Evolutionary conservation across 1,140 invertebrate genomes (phyloP), one percentile per base, ranked within the genome.

Genomic region (Scaptomyza pallida): DNA sequence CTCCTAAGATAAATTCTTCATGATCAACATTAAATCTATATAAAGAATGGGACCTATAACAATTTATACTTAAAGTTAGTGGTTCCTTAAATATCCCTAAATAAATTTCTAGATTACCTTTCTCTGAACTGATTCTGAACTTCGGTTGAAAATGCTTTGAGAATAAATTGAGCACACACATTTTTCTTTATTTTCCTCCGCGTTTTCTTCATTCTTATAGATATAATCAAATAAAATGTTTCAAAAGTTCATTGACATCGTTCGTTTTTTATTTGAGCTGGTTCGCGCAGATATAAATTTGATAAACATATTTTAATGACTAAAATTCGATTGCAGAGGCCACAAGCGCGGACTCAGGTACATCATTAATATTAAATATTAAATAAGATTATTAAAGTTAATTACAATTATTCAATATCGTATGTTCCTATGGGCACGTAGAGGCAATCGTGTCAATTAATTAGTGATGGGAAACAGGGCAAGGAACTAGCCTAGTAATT

Each of bases 231-330:
- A 9, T 8, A 9, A 30, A 30, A 30, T 30, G 3, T 17, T 10
- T n/a, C n/a, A 43, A 10, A 17, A 9, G 21, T 44, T 44, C 50
- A 74, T 80, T 86, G 62, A 75, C 51, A 65, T 81, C 61, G 57
- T 82, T 76, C 70, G 63, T 57, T 82, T 30, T n/a, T 86, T 88
- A 86, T 60, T 86, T 88, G 70, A 70, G 65, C 82, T 75, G 73
- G 43, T 56, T 72, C 19, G 68, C 78, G 43, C 68, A 68, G 68
- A 74, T 75, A 68, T 68, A 83, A 72, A 85, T 79, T 74, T 77
- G 71, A 88, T 73, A 86, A 88, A 88, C 78, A 88, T 86, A 86
- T 77, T 86, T 88, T 86, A 88, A 86, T 86, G 82, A 86, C 82
- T 86, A 86, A 70, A 82, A 73, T 88, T 88, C 78, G 78, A 89